A percentile compares a stretch with the other conserved stretches of the same genome.
These are phyloP conservation scores for Anastrepha obliqua DNA, from an alignment of 1,140 invertebrate genomes.

Conservation along the genomic window DNA sequence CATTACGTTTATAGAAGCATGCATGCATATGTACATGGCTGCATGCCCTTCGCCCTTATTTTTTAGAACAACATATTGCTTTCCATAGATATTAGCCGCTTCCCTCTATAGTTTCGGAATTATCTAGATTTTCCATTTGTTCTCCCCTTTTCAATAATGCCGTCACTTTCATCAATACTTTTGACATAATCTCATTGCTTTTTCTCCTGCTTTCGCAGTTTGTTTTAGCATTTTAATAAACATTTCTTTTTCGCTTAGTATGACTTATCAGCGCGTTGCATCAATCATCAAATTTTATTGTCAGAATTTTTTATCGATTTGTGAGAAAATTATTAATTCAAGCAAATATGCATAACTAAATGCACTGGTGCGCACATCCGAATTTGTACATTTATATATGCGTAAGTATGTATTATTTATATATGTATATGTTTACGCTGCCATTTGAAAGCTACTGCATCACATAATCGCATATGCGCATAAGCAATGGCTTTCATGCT, in stretches of 20 bases:
- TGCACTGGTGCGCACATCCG: neutral
- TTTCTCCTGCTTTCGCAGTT: neutral
- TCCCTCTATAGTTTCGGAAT: neutral
- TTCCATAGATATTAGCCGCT: neutral
- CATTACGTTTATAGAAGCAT: neutral
- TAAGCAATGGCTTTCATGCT: neutral
- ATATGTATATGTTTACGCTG: neutral
- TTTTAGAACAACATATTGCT: neutral
- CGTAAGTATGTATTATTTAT: too few species aligned
- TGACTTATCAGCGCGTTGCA: neutral
- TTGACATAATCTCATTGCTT: slow-evolving; percentile 19
- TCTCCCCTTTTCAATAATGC: neutral
- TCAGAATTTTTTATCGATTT: neutral
- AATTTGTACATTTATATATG: too few species aligned
- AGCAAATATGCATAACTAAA: neutral
- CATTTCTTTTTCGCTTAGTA: neutral
- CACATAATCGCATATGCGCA: neutral
- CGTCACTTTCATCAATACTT: neutral
- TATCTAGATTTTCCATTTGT: neutral
- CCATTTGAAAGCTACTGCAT: neutral
- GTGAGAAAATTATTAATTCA: neutral
- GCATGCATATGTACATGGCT: neutral
- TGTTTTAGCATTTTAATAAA: neutral
- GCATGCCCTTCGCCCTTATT: neutral
- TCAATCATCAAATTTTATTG: slow-evolving; percentile 4